phyloP scores from a whole-genome alignment of 2,888 invertebrate species.

The Cheiracanthium punctorium region DNA sequence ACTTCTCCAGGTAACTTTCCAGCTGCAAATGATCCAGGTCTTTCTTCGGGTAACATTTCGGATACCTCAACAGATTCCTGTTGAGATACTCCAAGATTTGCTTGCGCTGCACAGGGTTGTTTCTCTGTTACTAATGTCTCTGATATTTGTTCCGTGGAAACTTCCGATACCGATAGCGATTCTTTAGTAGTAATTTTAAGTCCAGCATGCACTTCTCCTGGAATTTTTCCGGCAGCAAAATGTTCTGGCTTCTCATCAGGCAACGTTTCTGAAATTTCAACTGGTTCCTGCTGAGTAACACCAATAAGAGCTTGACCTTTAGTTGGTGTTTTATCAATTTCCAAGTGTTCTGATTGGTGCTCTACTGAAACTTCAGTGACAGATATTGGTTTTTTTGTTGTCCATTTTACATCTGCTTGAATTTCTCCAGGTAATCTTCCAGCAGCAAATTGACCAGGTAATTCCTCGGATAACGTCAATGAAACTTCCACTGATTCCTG shows the following conservation, averaged over 20 bases:
- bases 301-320: constrained; percentile 44
- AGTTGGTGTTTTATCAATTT: constrained; percentile 27
- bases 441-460: constrained; percentile 61
- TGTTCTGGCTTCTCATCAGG: constrained; percentile 62
- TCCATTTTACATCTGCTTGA: constrained; percentile 56
- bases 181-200: constrained; percentile 59
- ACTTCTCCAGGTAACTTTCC: constrained; percentile 57
- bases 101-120: constrained; percentile 42
- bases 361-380: constrained; percentile 47
- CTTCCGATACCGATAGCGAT: constrained; percentile 58
- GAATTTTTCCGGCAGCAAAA: constrained; percentile 66
- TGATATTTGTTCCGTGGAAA: constrained; percentile 47
- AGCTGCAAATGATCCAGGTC: constrained; percentile 54
- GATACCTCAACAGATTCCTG: constrained; percentile 53
- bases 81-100: constrained; percentile 46
- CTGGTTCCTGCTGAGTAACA: constrained; percentile 53
- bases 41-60: constrained; percentile 57
- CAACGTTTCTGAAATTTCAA: constrained; percentile 54
- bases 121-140: constrained; percentile 44
- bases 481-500: constrained; percentile 47
- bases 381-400: constrained; percentile 55
- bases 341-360: constrained; percentile 46
- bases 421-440: constrained; percentile 66
- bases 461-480: constrained; percentile 48
- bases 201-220: constrained; percentile 65